phyloP scores from a whole-genome alignment of 2,797 vertebrate species.

The Argyrosomus regius region DNA sequence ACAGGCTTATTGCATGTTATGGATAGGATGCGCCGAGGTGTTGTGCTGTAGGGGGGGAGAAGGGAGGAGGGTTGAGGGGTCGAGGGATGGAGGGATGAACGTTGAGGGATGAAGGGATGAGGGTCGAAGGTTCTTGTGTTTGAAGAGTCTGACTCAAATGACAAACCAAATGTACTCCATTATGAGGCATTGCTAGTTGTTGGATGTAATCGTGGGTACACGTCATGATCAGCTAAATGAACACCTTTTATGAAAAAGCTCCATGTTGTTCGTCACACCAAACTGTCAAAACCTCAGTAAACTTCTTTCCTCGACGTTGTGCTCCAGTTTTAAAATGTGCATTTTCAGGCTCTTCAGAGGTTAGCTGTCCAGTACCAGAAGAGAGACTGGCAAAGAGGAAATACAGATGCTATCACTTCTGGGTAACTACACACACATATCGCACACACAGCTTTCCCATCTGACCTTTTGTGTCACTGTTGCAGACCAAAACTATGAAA shows the following conservation, averaged over 20 bases:
- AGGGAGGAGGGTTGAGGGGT: too few species aligned
- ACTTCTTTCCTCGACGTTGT: neutral
- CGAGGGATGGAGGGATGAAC: too few species aligned
- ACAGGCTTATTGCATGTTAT: too few species aligned
- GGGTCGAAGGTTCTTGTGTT: too few species aligned
- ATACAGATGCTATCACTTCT: constrained; percentile 71
- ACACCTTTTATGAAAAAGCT: neutral
- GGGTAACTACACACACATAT: constrained; percentile 58
- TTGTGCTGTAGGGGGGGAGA: too few species aligned
- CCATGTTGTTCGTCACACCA: neutral
- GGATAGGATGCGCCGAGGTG: too few species aligned
- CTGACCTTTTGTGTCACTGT: neutral
- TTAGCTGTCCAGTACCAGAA: constrained; percentile 90
- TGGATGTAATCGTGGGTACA: neutral
- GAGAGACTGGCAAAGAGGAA: constrained; percentile 89
- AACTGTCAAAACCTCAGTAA: neutral
- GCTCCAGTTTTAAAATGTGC: neutral
- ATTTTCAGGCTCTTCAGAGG: constrained; percentile 89
- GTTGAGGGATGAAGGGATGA: too few species aligned
- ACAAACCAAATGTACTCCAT: neutral
- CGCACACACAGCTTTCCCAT: neutral
- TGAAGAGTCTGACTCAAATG: too few species aligned
- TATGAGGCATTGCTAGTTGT: neutral
- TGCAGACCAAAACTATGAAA: neutral
- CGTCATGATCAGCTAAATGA: neutral